Conservation (phyloP, 2,113 vertebrate genomes). For the Probosciger aterrimus region DNA sequence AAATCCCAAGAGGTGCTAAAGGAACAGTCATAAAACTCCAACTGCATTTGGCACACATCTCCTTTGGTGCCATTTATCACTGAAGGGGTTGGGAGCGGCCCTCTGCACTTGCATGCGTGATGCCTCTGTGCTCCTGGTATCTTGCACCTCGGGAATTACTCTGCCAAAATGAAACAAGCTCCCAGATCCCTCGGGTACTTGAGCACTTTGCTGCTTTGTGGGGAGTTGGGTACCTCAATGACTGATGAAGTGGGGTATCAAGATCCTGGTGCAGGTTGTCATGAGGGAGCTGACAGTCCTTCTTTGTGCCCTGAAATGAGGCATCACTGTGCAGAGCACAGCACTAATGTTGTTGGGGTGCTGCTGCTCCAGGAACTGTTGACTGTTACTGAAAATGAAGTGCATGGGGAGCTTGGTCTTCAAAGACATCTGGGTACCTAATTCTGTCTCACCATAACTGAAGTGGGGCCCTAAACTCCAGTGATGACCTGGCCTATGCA, state of each 20-base stretch:
- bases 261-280: background rate
- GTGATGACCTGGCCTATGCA: background rate
- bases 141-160: background rate
- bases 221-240: background rate
- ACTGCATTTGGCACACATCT: background rate
- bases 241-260: background rate
- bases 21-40: constrained; percentile 21
- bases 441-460: background rate
- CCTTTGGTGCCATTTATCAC: background rate
- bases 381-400: background rate
- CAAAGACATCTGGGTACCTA: background rate
- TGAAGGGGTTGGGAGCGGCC: background rate
- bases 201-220: background rate
- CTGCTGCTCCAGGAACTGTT: background rate
- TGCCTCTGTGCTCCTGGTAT: background rate
- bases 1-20: constrained; percentile 22
- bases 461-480: background rate
- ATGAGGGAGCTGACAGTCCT: background rate
- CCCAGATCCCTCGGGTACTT: background rate
- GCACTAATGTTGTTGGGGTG: accelerated
- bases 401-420: background rate
- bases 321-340: accelerated
- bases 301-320: background rate
- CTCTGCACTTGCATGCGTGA: background rate
- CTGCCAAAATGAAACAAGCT: background rate